Percentiles rank a stretch among this genome's conserved stretches.
Conservation (phyloP, 2,888 invertebrate genomes). For the Leptinotarsa rubiginosa region DNA sequence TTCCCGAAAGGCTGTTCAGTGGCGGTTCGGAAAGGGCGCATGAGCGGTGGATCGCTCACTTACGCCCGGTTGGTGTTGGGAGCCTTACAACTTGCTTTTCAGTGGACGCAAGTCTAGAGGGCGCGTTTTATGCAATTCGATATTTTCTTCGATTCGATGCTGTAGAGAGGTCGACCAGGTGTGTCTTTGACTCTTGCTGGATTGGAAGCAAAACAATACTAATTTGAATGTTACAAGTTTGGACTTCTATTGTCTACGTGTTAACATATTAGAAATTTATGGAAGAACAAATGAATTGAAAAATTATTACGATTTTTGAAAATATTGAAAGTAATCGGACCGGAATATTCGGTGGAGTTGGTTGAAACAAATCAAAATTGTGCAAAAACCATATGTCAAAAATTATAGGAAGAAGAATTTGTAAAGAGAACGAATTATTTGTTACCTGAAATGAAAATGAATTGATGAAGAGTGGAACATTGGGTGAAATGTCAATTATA, state of each 20-base stretch:
- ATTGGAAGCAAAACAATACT: background rate
- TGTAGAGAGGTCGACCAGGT: constrained; percentile 1
- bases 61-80: background rate
- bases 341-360: no score
- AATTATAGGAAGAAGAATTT: no score
- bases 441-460: no score
- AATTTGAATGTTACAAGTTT: background rate
- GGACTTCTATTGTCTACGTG: background rate
- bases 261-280: background rate
- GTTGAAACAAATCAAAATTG: no score
- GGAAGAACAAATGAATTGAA: no score
- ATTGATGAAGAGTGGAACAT: no score
- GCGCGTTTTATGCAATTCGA: constrained; percentile 29
- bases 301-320: no score
- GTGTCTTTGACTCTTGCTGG: background rate
- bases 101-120: constrained; percentile 11
- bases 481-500: no score
- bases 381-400: no score
- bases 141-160: constrained; percentile 2
- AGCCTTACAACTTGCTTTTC: background rate
- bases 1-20: background rate
- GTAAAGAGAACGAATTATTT: no score
- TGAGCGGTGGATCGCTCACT: background rate
- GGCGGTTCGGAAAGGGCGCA: background rate
- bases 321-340: no score